Base-by-base conservation (phyloP, 2,113 vertebrate genomes). In the Acanthochromis polyacanthus region DNA sequence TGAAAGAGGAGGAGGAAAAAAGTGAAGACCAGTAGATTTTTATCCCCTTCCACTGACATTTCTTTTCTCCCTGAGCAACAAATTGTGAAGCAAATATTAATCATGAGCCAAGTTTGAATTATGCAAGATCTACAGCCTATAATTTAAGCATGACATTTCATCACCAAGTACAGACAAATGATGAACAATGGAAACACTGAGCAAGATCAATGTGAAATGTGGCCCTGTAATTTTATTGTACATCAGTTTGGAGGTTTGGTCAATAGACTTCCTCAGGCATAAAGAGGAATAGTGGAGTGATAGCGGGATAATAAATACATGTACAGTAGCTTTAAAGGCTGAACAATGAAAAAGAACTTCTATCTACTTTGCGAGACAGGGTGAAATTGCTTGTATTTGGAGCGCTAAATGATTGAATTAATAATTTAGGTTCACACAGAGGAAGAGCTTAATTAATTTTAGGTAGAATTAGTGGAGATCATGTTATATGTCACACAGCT, bases 61-160 rank as follows among this genome's bases (percentile, higher is more conserved):
- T 66, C 32, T 23, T 63, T 74, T 68, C 71, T 38, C 66, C 56
- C 76, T 53, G 51, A 62, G 59, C 46, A 62, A 71, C 57, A 67
- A 53, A 72, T 36, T 23, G 45, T 28, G 62, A 57, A 57, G 60
- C 61, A 65, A 67, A 61, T 46, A 71, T 76, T 68, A 78, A 81
- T 80, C 71, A 83, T 53, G 25, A 56, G 60, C 52, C 23, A 32
- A 23, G 50, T 22, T 19, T 63, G 58, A 81, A 80, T 78, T 72
- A 52, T 71, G 51, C 22, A 84, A 36, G 43, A 73, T 67, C 69
- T 65, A 45, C 16, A 65, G 65, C 20, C 65, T 53, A 19, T 75
- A 68, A 72, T 82, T 80, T 46, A 43, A 81, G 52, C 12, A 19
- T 80, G 81, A 70, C 76, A 81, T 76, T 83, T 83, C 43, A 72